Conservation (phyloP, 1,140 invertebrate genomes). For the Bombus terrestris region DNA sequence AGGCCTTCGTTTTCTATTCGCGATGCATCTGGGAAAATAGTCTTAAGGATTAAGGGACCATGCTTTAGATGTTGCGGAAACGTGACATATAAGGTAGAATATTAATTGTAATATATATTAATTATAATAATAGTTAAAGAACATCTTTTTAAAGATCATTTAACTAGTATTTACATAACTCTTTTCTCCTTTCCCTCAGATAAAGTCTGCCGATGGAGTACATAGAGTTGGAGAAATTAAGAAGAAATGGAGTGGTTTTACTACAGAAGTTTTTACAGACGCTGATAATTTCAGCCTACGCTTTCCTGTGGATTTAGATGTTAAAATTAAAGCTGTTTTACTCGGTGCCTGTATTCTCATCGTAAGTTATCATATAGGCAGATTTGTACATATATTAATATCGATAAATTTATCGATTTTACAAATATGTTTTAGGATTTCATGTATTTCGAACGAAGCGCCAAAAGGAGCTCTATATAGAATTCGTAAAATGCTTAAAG, state of each 20-base stretch:
- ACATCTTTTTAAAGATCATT: neutral
- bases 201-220: constrained; percentile 86
- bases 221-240: constrained; percentile 89
- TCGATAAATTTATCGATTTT: neutral
- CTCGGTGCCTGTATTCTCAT: constrained; percentile 90
- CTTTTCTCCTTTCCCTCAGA: constrained; percentile 73
- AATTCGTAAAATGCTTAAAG: neutral
- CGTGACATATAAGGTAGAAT: constrained; percentile 86
- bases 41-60: constrained; percentile 93
- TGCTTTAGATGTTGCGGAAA: constrained; percentile 90
- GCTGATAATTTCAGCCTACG: constrained; percentile 90
- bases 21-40: constrained; percentile 89
- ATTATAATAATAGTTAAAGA: neutral
- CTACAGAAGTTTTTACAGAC: constrained; percentile 89
- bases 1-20: constrained; percentile 91
- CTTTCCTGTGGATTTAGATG: constrained; percentile 91
- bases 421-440: constrained; percentile 85
- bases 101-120: neutral
- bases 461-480: too few relatives aligned
- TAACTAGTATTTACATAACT: neutral
- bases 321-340: constrained; percentile 91
- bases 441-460: constrained; percentile 85
- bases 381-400: neutral
- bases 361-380: constrained; percentile 80
- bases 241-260: constrained; percentile 89